A percentile compares a stretch with the other conserved stretches of the same genome.
Evolutionary conservation across 2,797 vertebrate genomes (phyloP).

Genomic region (Nasua narica): DNA sequence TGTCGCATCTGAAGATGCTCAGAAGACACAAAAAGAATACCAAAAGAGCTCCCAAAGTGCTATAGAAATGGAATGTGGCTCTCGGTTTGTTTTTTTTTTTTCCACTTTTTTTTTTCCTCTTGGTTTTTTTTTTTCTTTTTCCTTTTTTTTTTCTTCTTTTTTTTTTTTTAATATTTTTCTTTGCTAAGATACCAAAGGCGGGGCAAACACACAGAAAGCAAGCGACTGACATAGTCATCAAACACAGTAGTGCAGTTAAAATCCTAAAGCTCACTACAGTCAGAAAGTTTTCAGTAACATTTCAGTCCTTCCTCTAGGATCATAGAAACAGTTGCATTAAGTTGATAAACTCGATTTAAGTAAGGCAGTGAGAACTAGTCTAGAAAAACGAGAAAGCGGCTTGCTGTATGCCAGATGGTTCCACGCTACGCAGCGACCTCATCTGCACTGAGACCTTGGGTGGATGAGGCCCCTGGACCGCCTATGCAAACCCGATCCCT

Average conservation of each 20-base stretch:
- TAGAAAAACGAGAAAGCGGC: conserved; percentile 87
- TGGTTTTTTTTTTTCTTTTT: conserved; percentile 38
- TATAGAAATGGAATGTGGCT: conserved; percentile 87
- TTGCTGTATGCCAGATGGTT: conserved; percentile 85
- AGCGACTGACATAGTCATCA: conserved; percentile 89
- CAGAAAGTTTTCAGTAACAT: conserved; percentile 84
- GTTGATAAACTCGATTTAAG: conserved; percentile 88
- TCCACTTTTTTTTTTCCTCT: conserved; percentile 1
- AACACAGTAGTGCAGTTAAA: conserved; percentile 89
- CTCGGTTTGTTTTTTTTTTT: conserved; percentile 49
- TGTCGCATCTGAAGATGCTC: conserved; percentile 87
- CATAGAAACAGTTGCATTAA: conserved; percentile 88
- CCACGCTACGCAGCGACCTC: conserved; percentile 81
- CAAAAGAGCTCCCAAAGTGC: conserved; percentile 83
- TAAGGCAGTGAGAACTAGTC: conserved; percentile 92
- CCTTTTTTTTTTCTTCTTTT: neutral
- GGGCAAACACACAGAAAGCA: conserved; percentile 87
- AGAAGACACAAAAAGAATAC: conserved; percentile 84
- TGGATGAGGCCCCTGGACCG: conserved; percentile 82
- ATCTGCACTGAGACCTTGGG: conserved; percentile 81
- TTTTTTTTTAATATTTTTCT: conserved; percentile 68
- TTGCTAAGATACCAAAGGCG: conserved; percentile 87
- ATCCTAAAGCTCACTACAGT: conserved; percentile 89
- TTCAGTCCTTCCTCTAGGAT: conserved; percentile 83
- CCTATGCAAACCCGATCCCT: conserved; percentile 86